Evolutionary conservation across 2,113 vertebrate species (phyloP).

Genomic region (Glaucidium brasilianum): DNA sequence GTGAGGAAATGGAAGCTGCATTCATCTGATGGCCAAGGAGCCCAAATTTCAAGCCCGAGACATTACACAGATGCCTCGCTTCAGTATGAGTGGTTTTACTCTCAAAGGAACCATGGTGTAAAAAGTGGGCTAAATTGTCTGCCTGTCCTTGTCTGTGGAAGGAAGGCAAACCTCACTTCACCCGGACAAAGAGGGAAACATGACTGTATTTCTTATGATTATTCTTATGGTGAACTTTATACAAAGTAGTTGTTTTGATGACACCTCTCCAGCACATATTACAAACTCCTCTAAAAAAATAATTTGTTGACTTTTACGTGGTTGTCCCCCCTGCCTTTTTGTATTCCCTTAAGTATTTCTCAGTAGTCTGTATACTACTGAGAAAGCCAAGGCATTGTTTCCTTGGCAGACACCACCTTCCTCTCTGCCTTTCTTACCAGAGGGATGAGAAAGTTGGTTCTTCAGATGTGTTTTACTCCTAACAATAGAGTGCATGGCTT

Average conservation of each 20-base stretch:
- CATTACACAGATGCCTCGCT: not conserved
- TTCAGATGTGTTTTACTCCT: not conserved
- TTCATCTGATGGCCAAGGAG: not conserved
- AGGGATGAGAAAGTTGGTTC: not conserved
- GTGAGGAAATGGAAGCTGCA: not conserved
- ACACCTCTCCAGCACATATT: not conserved
- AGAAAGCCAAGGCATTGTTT: not conserved
- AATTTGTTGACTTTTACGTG: rapidly evolving
- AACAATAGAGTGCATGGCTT: not conserved
- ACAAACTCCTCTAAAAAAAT: not conserved
- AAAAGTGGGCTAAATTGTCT: not conserved
- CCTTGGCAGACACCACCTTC: not conserved
- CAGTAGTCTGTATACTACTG: not conserved
- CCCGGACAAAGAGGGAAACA: not conserved
- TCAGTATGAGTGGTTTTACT: not conserved
- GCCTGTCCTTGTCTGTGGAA: not conserved
- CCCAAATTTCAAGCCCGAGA: not conserved
- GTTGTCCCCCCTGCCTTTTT: not conserved
- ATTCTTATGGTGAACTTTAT: not conserved
- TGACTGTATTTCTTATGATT: not conserved
- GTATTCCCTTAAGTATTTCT: not conserved
- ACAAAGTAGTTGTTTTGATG: not conserved
- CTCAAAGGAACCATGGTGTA: not conserved
- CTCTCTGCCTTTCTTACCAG: not conserved
- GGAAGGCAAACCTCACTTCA: not conserved